A percentile compares a stretch with the other conserved stretches of the same genome.
Conservation (phyloP, 2,888 invertebrate genomes). For the Pollenia amentaria region DNA sequence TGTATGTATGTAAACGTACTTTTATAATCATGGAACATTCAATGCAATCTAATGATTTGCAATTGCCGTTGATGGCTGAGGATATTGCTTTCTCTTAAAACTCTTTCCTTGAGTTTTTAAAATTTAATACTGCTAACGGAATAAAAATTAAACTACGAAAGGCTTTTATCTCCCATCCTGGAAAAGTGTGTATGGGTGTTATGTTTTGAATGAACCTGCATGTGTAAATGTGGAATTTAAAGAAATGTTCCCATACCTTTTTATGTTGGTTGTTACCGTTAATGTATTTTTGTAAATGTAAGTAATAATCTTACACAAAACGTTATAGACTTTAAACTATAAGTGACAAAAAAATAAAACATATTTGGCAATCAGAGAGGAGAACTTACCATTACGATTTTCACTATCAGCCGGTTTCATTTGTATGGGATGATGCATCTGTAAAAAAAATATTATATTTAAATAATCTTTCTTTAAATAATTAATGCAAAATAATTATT, state of each 20-base stretch:
- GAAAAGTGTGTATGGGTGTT: not conserved
- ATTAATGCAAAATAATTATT: not conserved
- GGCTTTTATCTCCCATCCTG: slow-evolving; percentile 41
- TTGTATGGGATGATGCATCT: slow-evolving; percentile 99
- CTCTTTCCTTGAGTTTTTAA: not conserved
- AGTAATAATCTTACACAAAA: not conserved
- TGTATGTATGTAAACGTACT: not conserved
- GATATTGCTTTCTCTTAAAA: not conserved
- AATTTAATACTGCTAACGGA: slow-evolving; percentile 11
- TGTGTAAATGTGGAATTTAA: not conserved
- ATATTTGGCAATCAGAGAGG: not conserved
- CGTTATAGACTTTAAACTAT: not conserved
- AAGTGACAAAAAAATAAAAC: not conserved
- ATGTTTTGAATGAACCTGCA: not conserved
- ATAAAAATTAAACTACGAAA: slow-evolving; percentile 36
- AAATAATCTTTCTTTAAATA: not conserved
- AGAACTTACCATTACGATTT: slow-evolving; percentile 97
- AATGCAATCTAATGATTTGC: slow-evolving; percentile 27
- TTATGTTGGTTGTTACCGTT: slow-evolving; percentile 24
- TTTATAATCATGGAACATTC: not conserved
- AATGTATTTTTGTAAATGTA: slow-evolving; percentile 19
- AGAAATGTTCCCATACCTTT: slow-evolving; percentile 12
- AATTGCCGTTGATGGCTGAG: slow-evolving; percentile 14
- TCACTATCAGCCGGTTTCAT: slow-evolving; percentile 99
- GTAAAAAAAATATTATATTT: slow-evolving; percentile 78